Percentiles rank a stretch among this genome's conserved stretches.
phyloP scores from a whole-genome alignment of 1,140 invertebrate genomes.

The Eufriesea mexicana region DNA sequence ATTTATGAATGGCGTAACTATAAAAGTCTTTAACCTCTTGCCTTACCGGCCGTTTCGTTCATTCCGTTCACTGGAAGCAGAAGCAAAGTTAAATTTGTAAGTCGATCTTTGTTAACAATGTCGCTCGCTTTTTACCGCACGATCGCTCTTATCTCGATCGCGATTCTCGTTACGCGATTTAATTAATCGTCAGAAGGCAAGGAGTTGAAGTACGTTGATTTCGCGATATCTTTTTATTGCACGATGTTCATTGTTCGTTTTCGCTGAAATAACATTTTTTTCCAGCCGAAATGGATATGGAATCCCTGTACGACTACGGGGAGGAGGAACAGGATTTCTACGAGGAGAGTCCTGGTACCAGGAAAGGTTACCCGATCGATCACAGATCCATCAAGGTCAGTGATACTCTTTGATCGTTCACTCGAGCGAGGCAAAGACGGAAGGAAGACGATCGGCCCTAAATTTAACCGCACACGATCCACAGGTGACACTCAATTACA shows the following conservation, averaged over 20 bases:
- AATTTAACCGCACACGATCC: slow-evolving; percentile 23
- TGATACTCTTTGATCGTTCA: slow-evolving; percentile 1
- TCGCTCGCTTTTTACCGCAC: no score
- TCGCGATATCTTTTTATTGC: not conserved
- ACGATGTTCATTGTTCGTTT: not conserved
- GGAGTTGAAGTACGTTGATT: not conserved
- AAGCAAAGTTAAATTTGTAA: not conserved
- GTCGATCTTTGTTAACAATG: no score
- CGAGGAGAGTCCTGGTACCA: slow-evolving; percentile 76
- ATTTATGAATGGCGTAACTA: not conserved
- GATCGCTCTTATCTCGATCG: no score
- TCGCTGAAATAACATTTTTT: slow-evolving; percentile 46
- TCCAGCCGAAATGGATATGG: slow-evolving; percentile 79
- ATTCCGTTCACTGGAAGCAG: not conserved
- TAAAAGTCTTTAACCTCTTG: not conserved
- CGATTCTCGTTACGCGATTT: not conserved
- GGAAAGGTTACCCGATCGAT: slow-evolving; percentile 80
- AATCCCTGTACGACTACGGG: slow-evolving; percentile 81
- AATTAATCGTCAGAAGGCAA: not conserved
- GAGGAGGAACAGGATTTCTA: slow-evolving; percentile 82
- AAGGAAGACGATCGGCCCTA: slow-evolving; percentile 11
- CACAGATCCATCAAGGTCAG: slow-evolving; percentile 79
- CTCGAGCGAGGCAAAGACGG: not conserved
- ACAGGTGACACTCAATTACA: slow-evolving; percentile 39
- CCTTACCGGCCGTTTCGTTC: not conserved